Evolutionary conservation across 2,888 invertebrate genomes (phyloP).

Genomic region (Mesopsocus fuscifrons): DNA sequence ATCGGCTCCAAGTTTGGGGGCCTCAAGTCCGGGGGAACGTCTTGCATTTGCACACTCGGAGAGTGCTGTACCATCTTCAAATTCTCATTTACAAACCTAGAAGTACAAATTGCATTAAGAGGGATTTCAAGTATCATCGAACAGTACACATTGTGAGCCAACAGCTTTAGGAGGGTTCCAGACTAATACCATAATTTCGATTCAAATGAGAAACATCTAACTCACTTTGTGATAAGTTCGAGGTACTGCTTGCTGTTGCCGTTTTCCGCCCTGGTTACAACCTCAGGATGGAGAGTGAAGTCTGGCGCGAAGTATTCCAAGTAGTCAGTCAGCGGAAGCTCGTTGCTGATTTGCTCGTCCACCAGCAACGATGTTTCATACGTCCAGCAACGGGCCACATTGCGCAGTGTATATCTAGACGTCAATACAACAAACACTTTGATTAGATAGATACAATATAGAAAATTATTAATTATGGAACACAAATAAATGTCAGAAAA

Average conservation of each 20-base stretch:
- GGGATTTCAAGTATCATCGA: too few species aligned
- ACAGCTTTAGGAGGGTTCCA: too few species aligned
- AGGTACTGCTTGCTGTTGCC: slow-evolving; percentile 91
- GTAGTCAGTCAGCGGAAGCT: slow-evolving; percentile 90
- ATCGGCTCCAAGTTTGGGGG: slow-evolving; percentile 31
- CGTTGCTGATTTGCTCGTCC: slow-evolving; percentile 84
- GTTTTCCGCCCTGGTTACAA: slow-evolving; percentile 71
- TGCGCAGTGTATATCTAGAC: slow-evolving; percentile 73
- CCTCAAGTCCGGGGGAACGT: slow-evolving; percentile 48
- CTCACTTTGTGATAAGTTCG: slow-evolving; percentile 53
- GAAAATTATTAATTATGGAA: too few species aligned
- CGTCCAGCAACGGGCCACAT: slow-evolving; percentile 98
- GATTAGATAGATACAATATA: not conserved
- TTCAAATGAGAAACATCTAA: too few species aligned
- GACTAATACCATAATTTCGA: too few species aligned
- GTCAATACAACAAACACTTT: too few species aligned
- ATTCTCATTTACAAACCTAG: slow-evolving; percentile 77
- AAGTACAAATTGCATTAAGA: too few species aligned
- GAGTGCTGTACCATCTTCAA: slow-evolving; percentile 84
- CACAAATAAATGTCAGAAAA: too few species aligned
- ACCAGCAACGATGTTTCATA: slow-evolving; percentile 91
- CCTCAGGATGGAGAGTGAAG: slow-evolving; percentile 87
- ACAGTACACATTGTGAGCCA: too few species aligned
- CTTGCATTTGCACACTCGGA: slow-evolving; percentile 95
- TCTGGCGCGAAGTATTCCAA: slow-evolving; percentile 95